Base-by-base conservation (phyloP, 2,113 vertebrate genomes). In the Onychorhynchus coronatus region DNA sequence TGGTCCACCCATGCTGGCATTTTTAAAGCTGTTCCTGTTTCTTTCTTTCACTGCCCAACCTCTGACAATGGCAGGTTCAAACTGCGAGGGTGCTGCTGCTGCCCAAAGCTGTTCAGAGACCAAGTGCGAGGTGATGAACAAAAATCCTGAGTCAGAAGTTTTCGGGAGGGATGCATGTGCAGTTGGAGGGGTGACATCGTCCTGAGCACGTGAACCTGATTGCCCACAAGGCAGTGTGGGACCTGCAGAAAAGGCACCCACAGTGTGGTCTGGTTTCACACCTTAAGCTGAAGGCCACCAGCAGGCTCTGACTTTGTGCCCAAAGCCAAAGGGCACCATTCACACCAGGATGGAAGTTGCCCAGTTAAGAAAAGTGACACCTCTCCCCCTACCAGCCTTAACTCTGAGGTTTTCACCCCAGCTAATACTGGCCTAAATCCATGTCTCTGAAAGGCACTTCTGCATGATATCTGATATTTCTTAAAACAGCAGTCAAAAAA, bases 381-480 rank as follows among this genome's bases (percentile, higher is more conserved):
- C 8, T 42, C 46, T 50, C 18, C 25, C 44, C 24, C 20, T n/a
- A 47, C 9, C 1, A 0, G 0, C 5, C 18, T 3, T 2, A 72
- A 41, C 14, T 11, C 52, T n/a, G 23, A 11, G 22, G 6, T 20
- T 85, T 81, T 73, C 53, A 59, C 14, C 31, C n/a, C 19, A 22
- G 28, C 16, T 55, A 28, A 28, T 41, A 55, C 61, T 50, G 61
- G 65, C 19, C 15, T 35, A 85, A 72, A 89, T 28, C 37, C 20
- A 8, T 10, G 2, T 8, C 37, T 14, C 52, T 33, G 13, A 89
- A 89, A 66, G 21, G 23, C 22, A 67, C 42, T 66, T 81, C 47
- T 62, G 12, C 4, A 1, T 8, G 27, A 81, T 5, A 12, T 37
- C 30, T 75, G 39, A 68, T 21, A 27, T 72, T 72, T 68, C 76